A percentile compares a stretch with the other conserved stretches of the same genome.
phyloP scores from a whole-genome alignment of 2,797 vertebrate genomes.

The Squalus acanthias region DNA sequence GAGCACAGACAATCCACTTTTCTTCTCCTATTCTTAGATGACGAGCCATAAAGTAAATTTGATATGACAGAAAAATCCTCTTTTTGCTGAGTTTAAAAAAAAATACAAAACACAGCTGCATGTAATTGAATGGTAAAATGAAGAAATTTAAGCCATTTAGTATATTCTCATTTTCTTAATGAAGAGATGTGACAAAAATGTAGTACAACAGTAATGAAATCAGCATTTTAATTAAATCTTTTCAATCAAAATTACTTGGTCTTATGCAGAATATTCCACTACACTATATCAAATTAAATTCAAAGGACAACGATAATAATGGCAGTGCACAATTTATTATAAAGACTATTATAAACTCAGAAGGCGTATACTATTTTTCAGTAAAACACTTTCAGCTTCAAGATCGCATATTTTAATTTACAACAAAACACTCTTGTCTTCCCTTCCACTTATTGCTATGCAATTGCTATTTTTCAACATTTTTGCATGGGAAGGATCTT shows the following conservation, averaged over 20 bases:
- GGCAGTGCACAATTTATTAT: not conserved
- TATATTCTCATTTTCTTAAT: not conserved
- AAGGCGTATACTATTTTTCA: not conserved
- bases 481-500: not conserved
- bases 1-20: not conserved
- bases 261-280: not conserved
- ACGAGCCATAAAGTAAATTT: not conserved
- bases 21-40: not conserved
- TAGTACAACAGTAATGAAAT: not conserved
- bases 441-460: not conserved
- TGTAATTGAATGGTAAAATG: not conserved
- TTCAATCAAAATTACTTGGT: not conserved
- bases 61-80: not conserved
- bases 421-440: not conserved
- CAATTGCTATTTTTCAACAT: not conserved
- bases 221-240: constrained; percentile 1
- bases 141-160: not conserved
- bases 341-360: not conserved
- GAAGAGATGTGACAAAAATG: not conserved
- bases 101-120: not conserved
- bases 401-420: not conserved
- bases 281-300: not conserved
- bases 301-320: not conserved
- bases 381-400: not conserved
- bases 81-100: not conserved